Conservation (phyloP, 1,140 invertebrate species). For the Rhyzopertha dominica region DNA sequence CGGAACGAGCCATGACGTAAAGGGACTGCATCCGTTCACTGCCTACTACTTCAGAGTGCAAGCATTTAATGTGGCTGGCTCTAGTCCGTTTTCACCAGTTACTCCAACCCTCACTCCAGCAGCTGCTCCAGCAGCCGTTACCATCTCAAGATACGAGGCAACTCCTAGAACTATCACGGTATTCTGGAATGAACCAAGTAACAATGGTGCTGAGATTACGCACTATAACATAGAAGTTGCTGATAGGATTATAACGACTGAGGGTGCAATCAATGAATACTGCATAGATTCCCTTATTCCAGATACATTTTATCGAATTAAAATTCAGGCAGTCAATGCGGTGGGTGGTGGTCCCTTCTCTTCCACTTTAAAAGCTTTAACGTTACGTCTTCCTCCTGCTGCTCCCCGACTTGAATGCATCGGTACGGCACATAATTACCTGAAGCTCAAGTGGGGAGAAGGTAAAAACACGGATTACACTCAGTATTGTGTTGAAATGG, state of each 20-base stretch:
- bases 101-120: conserved; percentile 62
- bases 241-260: conserved; percentile 56
- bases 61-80: conserved; percentile 72
- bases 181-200: conserved; percentile 65
- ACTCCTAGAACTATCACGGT: conserved; percentile 63
- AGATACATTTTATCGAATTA: conserved; percentile 62
- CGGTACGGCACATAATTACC: conserved; percentile 66
- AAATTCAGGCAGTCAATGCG: conserved; percentile 75
- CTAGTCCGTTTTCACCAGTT: conserved; percentile 56
- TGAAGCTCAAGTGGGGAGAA: conserved; percentile 82
- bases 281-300: conserved; percentile 50
- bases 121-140: conserved; percentile 65
- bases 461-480: conserved; percentile 61
- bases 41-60: conserved; percentile 73
- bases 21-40: conserved; percentile 64
- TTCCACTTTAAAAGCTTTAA: conserved; percentile 61
- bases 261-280: conserved; percentile 50
- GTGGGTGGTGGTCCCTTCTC: conserved; percentile 78
- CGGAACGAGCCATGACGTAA: conserved; percentile 59
- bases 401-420: conserved; percentile 71
- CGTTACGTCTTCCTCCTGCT: conserved; percentile 68
- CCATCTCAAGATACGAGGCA: conserved; percentile 54
- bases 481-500: conserved; percentile 76
- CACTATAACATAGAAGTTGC: conserved; percentile 69
- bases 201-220: conserved; percentile 66